Percentiles rank a stretch among this genome's conserved stretches.
Evolutionary conservation across 35 echinoderm and acorn worm genomes (phyloP).

Genomic region (Anneissia japonica): DNA sequence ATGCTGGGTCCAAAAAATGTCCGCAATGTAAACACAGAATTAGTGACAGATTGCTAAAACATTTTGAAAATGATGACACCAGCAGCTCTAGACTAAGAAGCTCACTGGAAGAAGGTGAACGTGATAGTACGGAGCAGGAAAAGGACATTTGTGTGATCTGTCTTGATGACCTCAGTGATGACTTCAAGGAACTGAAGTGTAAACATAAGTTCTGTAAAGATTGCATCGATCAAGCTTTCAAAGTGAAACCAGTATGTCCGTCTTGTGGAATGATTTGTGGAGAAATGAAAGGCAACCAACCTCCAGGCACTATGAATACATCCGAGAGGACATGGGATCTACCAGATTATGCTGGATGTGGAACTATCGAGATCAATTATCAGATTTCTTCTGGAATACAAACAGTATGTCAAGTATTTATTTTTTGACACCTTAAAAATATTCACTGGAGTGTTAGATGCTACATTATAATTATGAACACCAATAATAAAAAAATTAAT

Average conservation of each 20-base stretch:
- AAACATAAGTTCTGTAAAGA: conserved; percentile 38
- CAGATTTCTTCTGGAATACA: conserved; percentile 19
- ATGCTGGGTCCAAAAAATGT: not conserved
- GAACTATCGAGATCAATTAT: conserved; percentile 28
- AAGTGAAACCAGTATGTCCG: conserved; percentile 23
- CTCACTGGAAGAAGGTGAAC: no score
- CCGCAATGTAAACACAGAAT: not conserved
- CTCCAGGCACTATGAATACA: conserved; percentile 19
- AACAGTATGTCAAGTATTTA: conserved; percentile 35
- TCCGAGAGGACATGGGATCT: not conserved
- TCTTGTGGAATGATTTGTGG: conserved; percentile 5
- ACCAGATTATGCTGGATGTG: conserved; percentile 12
- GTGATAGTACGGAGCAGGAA: not conserved
- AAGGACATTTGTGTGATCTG: conserved; percentile 24
- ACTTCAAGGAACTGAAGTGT: conserved; percentile 1
- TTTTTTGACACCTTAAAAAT: no score
- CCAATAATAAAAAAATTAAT: no score
- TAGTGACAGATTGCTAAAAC: not conserved
- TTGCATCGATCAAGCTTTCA: conserved; percentile 19
- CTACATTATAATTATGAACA: no score
- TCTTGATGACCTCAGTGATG: not conserved
- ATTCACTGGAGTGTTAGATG: no score
- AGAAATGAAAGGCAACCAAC: conserved; percentile 40
- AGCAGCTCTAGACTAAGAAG: not conserved
- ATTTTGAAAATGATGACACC: not conserved